phyloP scores from a whole-genome alignment of 30 jellyfish, hydroid and myxozoan species.

The Hydra vulgaris region DNA sequence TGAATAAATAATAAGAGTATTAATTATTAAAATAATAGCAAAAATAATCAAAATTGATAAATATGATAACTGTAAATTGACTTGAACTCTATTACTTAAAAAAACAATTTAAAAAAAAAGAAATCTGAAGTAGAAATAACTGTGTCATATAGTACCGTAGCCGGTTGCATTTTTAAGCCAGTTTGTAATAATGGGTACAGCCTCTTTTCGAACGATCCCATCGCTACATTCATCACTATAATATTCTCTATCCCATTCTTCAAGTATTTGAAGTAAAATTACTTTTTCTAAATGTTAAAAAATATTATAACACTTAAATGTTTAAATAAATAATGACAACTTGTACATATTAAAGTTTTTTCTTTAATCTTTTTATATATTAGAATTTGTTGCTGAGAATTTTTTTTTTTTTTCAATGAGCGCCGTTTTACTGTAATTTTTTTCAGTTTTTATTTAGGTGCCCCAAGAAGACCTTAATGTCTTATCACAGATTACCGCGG shows the following conservation, averaged over 20 bases:
- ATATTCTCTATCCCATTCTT: slow-evolving; percentile 18
- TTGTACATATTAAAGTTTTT: background rate
- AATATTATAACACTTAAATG: too few relatives aligned
- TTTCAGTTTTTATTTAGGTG: too few relatives aligned
- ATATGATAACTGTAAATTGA: too few relatives aligned
- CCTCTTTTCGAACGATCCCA: slow-evolving; percentile 13
- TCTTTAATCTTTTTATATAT: too few relatives aligned
- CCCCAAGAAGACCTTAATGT: too few relatives aligned
- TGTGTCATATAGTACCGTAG: slow-evolving; percentile 1
- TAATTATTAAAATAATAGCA: too few relatives aligned
- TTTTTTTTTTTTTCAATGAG: background rate
- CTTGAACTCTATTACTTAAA: background rate
- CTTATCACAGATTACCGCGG: too few relatives aligned
- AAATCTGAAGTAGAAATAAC: too few relatives aligned
- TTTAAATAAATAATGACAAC: background rate
- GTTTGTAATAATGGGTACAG: slow-evolving; percentile 16
- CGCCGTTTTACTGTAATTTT: too few relatives aligned
- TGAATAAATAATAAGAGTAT: too few relatives aligned
- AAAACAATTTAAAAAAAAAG: background rate
- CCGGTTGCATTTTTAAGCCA: slow-evolving; percentile 18
- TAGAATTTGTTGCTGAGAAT: background rate
- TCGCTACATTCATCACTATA: background rate
- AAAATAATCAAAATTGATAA: too few relatives aligned
- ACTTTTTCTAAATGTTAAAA: background rate
- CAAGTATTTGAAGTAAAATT: slow-evolving; percentile 5